A percentile compares a stretch with the other conserved stretches of the same genome.
Conservation (phyloP, 2,888 invertebrate genomes). For the Habroteleia sp. region DNA sequence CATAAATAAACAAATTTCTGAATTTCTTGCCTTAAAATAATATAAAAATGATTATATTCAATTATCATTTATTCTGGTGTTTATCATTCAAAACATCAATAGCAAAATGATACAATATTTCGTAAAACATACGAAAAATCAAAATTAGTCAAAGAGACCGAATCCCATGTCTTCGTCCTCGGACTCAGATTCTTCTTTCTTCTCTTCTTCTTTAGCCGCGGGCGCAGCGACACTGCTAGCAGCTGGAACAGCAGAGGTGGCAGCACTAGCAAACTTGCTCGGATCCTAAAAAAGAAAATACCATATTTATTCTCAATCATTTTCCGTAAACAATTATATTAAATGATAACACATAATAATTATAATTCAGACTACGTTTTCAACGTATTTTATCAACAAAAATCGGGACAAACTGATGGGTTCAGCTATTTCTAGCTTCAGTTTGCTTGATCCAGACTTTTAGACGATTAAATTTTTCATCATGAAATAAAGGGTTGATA, state of each 20-base stretch:
- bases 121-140: conserved; percentile 15
- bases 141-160: conserved; percentile 92
- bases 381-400: conserved; percentile 62
- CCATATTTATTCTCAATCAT: not conserved
- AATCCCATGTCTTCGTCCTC: conserved; percentile 99
- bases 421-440: conserved; percentile 82
- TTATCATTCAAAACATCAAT: conserved; percentile 14
- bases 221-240: conserved; percentile 85
- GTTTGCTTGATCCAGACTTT: conserved; percentile 71
- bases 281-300: conserved; percentile 87
- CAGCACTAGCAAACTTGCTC: conserved; percentile 91
- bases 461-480: conserved; percentile 73
- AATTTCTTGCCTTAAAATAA: too few relatives aligned
- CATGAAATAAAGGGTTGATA: too few relatives aligned
- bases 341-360: too few relatives aligned
- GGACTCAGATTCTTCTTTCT: conserved; percentile 87
- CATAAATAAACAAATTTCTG: too few relatives aligned
- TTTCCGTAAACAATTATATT: too few relatives aligned
- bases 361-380: conserved; percentile 38
- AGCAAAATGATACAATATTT: conserved; percentile 20
- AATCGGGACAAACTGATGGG: conserved; percentile 78
- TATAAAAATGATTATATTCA: too few relatives aligned
- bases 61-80: too few relatives aligned
- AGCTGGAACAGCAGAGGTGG: conserved; percentile 84
- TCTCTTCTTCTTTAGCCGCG: conserved; percentile 88